Evolutionary conservation across 2,888 invertebrate genomes (phyloP), one percentile per base, ranked within the genome.

Genomic region (Tiliacea aurago): DNA sequence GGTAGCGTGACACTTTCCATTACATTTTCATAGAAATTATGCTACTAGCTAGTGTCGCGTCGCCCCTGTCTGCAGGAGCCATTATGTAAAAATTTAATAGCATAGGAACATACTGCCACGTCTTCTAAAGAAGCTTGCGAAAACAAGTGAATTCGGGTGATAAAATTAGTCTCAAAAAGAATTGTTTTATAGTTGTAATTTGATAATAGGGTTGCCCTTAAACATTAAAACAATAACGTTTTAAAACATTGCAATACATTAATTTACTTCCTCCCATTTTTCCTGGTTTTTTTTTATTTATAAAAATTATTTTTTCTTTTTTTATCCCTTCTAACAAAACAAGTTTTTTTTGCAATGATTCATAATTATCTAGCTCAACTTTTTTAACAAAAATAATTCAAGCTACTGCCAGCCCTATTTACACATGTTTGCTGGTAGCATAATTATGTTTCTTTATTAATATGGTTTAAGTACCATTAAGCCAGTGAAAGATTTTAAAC

Each of bases 151-250:
- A 73, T 51, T 71, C 72, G 70, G 55, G 58, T 20, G 33, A 41
- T 61, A 18, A 59, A 23, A 69, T 53, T 61, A 65, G 76, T 79
- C 56, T 45, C 69, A 51, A 76, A 55, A 78, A 64, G 77, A 84
- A 84, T 84, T 76, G 76, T 84, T 82, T 76, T 84, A 74, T 81
- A 65, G 84, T 74, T 73, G 70, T 77, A 76, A 80, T 82, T 80
- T 72, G 70, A 68, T 28, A 67, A 28, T 78, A 86, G 86, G 82
- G 86, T 68, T 86, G 78, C 37, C 79, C 33, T 2, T 28, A 28
- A 68, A 64, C 15, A 33, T 37, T 13, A n/a, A 45, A 9, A 11
- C 20, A 0, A 56, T 7, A 1, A 13, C 11, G n/a, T 45, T 45
- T 43, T 20, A 6, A 76, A n/a, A 45, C 6, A 23, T 18, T 5